A percentile compares a stretch with the other conserved stretches of the same genome.
phyloP scores from a whole-genome alignment of 1,140 invertebrate genomes.

The Episyrphus balteatus region DNA sequence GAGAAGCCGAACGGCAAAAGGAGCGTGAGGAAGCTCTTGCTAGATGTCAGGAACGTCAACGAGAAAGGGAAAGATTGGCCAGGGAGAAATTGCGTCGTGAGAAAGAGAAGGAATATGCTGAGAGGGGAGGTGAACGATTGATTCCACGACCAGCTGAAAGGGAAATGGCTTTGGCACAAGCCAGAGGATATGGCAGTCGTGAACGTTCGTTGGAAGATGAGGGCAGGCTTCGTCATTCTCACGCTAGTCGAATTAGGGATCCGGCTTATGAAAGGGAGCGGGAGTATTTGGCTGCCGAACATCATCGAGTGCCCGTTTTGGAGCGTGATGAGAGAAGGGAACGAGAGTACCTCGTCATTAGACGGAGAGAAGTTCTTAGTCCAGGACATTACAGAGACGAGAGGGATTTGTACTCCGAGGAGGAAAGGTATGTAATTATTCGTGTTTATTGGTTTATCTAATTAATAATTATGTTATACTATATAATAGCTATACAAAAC shows the following conservation, averaged over 20 bases:
- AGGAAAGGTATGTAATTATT: conserved; percentile 17
- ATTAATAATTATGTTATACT: too few relatives aligned
- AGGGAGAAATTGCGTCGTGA: conserved; percentile 37
- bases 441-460: too few relatives aligned
- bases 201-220: conserved; percentile 28
- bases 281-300: conserved; percentile 18
- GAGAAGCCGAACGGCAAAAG: conserved; percentile 43
- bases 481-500: too few relatives aligned
- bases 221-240: conserved; percentile 12
- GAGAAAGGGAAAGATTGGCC: conserved; percentile 47
- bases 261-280: conserved; percentile 25
- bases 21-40: conserved; percentile 46
- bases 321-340: conserved; percentile 21
- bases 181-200: conserved; percentile 17
- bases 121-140: conserved; percentile 4
- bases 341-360: conserved; percentile 12
- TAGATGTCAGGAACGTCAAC: conserved; percentile 44
- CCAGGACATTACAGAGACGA: conserved; percentile 19
- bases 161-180: conserved; percentile 17
- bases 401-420: conserved; percentile 27
- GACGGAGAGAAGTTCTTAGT: conserved; percentile 27
- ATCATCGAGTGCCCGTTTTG: conserved; percentile 20
- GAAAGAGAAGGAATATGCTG: conserved; percentile 27
- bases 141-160: conserved; percentile 17
- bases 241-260: conserved; percentile 19